These are phyloP conservation scores for Myotis vivesi DNA, from an alignment of 2,797 vertebrate species.

Conservation along the genomic window DNA sequence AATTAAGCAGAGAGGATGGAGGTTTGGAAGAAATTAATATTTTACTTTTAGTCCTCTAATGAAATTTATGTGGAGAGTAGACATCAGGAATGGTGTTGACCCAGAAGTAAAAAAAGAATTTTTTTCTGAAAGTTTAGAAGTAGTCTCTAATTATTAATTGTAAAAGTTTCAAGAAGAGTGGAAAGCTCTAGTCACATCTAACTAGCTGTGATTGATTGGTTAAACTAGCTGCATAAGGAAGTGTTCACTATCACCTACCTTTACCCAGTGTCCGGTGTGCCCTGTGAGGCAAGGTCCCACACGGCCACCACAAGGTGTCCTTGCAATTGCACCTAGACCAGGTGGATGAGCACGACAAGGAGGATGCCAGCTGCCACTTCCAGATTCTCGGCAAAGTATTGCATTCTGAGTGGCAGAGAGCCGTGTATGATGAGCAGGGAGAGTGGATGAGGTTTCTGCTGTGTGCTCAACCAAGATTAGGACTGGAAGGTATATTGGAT, in stretches of 20 bases:
- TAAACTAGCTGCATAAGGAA: not conserved
- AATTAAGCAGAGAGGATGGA: not conserved
- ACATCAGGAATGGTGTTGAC: not conserved
- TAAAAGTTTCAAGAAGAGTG: slow-evolving; percentile 38
- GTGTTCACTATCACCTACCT: not conserved
- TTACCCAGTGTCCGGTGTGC: not conserved
- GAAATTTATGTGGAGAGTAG: not conserved
- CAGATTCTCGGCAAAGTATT: slow-evolving; percentile 91
- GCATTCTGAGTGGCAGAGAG: slow-evolving; percentile 89
- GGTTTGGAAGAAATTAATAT: slow-evolving; percentile 27
- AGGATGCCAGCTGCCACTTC: not conserved
- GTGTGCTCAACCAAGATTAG: slow-evolving; percentile 82
- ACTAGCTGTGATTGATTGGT: not conserved
- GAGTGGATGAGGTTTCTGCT: slow-evolving; percentile 89
- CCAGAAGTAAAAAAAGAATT: not conserved
- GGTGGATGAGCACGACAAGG: not conserved
- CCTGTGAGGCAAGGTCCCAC: not conserved
- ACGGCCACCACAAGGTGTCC: not conserved
- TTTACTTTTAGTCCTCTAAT: slow-evolving; percentile 24
- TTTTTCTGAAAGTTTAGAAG: slow-evolving; percentile 5
- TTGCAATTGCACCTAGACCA: not conserved
- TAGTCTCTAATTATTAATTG: not conserved
- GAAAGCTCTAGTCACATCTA: not conserved
- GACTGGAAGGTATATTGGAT: slow-evolving; percentile 92
- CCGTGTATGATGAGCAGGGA: slow-evolving; percentile 92